Evolutionary conservation across 2,113 vertebrate species (phyloP).

Genomic region (Pipra filicauda): DNA sequence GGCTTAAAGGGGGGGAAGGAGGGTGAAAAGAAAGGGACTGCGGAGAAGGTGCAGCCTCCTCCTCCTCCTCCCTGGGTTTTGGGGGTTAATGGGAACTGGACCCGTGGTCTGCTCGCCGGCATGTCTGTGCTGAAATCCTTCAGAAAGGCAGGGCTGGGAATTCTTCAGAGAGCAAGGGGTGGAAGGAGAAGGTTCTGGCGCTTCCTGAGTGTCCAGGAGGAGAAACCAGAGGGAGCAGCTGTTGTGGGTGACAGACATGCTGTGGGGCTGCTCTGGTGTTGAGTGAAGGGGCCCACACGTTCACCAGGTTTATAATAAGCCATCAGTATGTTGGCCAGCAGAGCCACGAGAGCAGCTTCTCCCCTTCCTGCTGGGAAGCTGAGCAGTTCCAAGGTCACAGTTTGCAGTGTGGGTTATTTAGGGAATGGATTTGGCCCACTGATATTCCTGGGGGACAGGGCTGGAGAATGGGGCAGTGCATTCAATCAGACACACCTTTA

Average conservation of each 20-base stretch:
- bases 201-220: not conserved
- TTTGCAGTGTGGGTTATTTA: not conserved
- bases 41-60: not conserved
- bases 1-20: not conserved
- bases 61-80: not conserved
- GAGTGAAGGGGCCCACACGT: fast-evolving
- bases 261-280: not conserved
- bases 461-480: not conserved
- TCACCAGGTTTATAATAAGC: not conserved
- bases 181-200: not conserved
- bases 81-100: not conserved
- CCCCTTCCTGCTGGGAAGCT: not conserved
- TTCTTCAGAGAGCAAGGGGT: not conserved
- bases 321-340: not conserved
- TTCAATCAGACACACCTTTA: not conserved
- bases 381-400: not conserved
- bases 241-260: not conserved
- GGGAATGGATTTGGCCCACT: not conserved
- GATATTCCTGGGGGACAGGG: not conserved
- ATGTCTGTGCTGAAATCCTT: not conserved
- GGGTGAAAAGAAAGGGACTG: not conserved
- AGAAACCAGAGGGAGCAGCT: not conserved
- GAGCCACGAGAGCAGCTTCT: not conserved
- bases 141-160: not conserved
- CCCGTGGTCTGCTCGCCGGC: not conserved